phyloP scores from a whole-genome alignment of 1,140 invertebrate genomes.

The Copidosoma floridanum region DNA sequence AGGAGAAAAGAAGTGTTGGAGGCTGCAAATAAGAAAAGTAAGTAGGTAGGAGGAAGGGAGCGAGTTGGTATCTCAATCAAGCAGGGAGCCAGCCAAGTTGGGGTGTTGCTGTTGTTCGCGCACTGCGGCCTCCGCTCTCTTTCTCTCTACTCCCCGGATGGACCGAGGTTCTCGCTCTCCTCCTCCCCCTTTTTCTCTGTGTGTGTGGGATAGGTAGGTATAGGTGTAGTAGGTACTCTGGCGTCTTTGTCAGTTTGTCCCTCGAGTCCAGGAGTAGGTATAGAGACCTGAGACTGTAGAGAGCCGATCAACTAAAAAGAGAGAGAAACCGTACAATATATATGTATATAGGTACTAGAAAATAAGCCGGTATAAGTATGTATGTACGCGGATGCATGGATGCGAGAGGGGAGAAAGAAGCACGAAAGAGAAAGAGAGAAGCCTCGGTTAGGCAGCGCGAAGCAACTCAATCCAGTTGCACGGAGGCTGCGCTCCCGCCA shows the following conservation, averaged over 20 bases:
- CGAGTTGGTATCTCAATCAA: slow-evolving; percentile 55
- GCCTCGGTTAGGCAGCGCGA: slow-evolving; percentile 43
- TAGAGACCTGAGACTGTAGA: neutral
- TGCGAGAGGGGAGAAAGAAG: neutral
- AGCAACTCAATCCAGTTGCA: slow-evolving; percentile 56
- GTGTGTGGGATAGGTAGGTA: slow-evolving; percentile 38
- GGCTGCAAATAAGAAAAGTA: slow-evolving; percentile 32
- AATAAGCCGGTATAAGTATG: no score
- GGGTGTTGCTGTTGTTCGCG: slow-evolving; percentile 28
- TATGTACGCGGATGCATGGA: no score
- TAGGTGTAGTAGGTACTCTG: slow-evolving; percentile 35
- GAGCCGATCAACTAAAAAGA: no score
- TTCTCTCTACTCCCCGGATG: slow-evolving; percentile 5
- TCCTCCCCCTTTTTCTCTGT: neutral
- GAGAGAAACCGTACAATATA: no score
- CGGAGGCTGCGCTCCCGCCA: slow-evolving; percentile 37
- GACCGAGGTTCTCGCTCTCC: slow-evolving; percentile 4
- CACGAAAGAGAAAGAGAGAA: slow-evolving; percentile 29
- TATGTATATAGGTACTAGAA: no score
- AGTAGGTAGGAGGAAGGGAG: slow-evolving; percentile 37
- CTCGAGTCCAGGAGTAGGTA: neutral
- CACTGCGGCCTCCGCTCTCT: neutral
- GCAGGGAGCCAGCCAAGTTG: slow-evolving; percentile 42
- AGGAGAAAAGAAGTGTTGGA: slow-evolving; percentile 17
- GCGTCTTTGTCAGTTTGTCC: no score